These are phyloP conservation scores for Bombus cullumanus DNA, from an alignment of 1,140 invertebrate genomes.

Conservation along the genomic window DNA sequence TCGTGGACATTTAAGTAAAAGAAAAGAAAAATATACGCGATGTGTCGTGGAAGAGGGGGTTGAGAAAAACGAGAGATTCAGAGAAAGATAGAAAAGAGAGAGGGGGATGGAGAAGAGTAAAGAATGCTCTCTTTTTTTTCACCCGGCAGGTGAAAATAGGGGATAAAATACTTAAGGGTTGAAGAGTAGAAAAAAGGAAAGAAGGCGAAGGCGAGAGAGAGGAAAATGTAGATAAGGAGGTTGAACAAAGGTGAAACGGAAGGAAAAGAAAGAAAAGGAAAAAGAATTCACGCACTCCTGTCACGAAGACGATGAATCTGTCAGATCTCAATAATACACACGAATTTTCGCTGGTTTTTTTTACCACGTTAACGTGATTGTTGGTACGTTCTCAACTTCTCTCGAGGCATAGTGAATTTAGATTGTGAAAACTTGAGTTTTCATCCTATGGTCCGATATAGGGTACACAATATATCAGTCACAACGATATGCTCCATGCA, in stretches of 20 bases:
- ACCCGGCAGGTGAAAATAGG: slow-evolving; percentile 16
- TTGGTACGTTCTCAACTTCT: slow-evolving; percentile 20
- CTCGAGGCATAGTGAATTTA: slow-evolving; percentile 44
- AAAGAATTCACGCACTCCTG: slow-evolving; percentile 32
- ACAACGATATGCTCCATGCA: slow-evolving; percentile 32
- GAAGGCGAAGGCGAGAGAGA: not conserved
- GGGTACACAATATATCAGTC: slow-evolving; percentile 35
- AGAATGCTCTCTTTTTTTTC: slow-evolving; percentile 34
- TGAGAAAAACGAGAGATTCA: slow-evolving; percentile 25
- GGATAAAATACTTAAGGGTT: slow-evolving; percentile 42
- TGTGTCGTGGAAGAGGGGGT: slow-evolving; percentile 9
- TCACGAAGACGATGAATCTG: slow-evolving; percentile 34
- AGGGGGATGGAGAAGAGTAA: slow-evolving; percentile 6
- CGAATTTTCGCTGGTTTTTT: not conserved
- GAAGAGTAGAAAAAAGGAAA: slow-evolving; percentile 2
- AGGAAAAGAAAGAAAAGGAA: slow-evolving; percentile 2
- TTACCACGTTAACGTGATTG: slow-evolving; percentile 21
- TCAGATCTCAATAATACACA: not conserved
- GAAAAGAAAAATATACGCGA: slow-evolving; percentile 31
- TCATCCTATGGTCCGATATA: slow-evolving; percentile 26
- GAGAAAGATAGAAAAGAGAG: slow-evolving; percentile 12
- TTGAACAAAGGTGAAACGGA: not conserved
- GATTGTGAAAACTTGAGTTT: slow-evolving; percentile 33
- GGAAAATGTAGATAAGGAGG: not conserved
- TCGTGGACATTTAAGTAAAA: slow-evolving; percentile 56